Percentiles rank a stretch among this genome's conserved stretches.
Evolutionary conservation across 2,113 vertebrate genomes (phyloP).

Genomic region (Oxyura jamaicensis): DNA sequence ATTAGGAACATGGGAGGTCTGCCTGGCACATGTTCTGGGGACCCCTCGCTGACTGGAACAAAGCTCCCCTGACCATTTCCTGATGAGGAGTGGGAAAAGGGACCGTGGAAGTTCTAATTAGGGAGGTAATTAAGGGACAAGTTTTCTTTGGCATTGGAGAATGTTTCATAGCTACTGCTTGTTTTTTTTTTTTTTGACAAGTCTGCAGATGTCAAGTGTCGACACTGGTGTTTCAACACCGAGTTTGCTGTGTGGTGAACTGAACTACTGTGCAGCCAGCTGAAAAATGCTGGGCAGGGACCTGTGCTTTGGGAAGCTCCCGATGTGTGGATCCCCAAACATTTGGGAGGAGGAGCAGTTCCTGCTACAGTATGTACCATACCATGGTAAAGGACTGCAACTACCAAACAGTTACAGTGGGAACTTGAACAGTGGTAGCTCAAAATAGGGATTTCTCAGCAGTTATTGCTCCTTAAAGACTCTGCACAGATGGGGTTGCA

Average conservation of each 20-base stretch:
- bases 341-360: neutral
- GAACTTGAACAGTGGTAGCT: neutral
- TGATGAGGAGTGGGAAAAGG: neutral
- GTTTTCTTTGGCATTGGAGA: neutral
- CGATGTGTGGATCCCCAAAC: neutral
- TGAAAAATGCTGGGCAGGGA: neutral
- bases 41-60: neutral
- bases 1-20: slow-evolving; percentile 18
- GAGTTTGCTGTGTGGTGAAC: neutral
- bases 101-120: slow-evolving; percentile 35
- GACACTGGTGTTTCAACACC: neutral
- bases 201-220: neutral
- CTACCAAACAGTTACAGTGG: neutral
- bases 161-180: neutral
- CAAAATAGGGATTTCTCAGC: neutral
- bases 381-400: neutral
- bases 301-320: neutral
- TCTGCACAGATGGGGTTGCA: too few relatives aligned
- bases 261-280: neutral
- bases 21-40: slow-evolving; percentile 2
- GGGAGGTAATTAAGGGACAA: slow-evolving; percentile 43
- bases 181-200: neutral
- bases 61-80: neutral
- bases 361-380: neutral
- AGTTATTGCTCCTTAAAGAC: neutral